These are phyloP conservation scores for Antheraea mylitta DNA, from an alignment of 1,140 invertebrate genomes.

Conservation along the genomic window DNA sequence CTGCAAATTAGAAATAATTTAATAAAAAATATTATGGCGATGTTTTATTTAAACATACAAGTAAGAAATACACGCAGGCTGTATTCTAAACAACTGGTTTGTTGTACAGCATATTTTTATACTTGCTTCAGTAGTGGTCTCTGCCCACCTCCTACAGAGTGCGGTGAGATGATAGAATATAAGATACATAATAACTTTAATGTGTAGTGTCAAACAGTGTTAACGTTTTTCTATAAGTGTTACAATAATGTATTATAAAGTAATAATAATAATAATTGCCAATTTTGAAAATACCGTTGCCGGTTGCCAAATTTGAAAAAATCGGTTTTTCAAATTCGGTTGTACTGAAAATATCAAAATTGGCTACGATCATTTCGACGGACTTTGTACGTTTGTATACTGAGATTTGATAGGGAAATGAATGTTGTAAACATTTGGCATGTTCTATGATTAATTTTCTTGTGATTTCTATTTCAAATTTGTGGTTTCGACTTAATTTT, in stretches of 20 bases:
- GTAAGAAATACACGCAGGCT: background rate
- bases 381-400: background rate
- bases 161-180: background rate
- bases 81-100: slow-evolving; percentile 17
- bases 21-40: too few species aligned
- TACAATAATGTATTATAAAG: slow-evolving; percentile 16
- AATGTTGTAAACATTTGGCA: background rate
- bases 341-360: background rate
- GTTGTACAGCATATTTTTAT: slow-evolving; percentile 55
- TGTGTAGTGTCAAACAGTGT: slow-evolving; percentile 28
- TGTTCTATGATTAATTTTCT: background rate
- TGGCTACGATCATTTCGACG: background rate
- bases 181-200: background rate
- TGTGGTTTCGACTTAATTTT: background rate
- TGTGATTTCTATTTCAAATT: too few species aligned
- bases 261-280: background rate
- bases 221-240: slow-evolving; percentile 29
- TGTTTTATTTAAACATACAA: background rate
- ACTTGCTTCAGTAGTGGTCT: slow-evolving; percentile 39
- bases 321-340: background rate
- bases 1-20: too few species aligned
- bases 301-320: background rate
- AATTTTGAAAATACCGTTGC: background rate
- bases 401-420: background rate
- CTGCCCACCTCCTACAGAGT: background rate